Conservation (phyloP, 2,113 vertebrate genomes). For the Motacilla tschutschensis region DNA sequence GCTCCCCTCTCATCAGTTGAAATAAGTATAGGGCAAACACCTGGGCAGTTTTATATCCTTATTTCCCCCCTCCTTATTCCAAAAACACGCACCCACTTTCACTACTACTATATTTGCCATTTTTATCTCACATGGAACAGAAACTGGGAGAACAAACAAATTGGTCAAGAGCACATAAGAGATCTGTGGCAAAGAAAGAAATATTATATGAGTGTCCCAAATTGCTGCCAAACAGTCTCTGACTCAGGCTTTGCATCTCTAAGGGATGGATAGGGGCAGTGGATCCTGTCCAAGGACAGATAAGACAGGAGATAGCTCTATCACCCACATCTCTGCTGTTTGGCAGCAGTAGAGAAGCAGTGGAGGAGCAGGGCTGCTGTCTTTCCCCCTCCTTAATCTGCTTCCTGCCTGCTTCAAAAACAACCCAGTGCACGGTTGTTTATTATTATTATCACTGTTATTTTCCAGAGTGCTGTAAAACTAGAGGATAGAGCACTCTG, state of each 20-base stretch:
- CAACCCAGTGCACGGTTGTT: constrained; percentile 3
- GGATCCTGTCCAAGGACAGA: neutral
- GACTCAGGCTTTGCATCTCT: neutral
- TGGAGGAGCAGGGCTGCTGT: neutral
- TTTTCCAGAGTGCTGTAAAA: constrained; percentile 31
- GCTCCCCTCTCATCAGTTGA: neutral
- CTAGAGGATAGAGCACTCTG: constrained; percentile 1
- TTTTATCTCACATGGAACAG: neutral
- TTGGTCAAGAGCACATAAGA: neutral
- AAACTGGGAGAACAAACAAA: neutral
- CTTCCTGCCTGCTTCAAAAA: neutral
- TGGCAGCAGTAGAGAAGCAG: neutral
- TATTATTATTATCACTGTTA: constrained; percentile 50
- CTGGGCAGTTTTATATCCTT: neutral
- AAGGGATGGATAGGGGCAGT: neutral
- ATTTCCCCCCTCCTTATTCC: neutral
- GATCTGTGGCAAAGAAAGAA: constrained; percentile 3
- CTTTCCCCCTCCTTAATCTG: neutral
- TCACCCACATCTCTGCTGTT: neutral
- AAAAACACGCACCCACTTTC: neutral
- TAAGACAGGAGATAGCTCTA: neutral
- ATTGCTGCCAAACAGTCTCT: neutral
- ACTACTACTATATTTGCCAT: neutral
- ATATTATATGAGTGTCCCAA: neutral
- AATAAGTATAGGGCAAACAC: neutral